Conservation (phyloP, 2,113 vertebrate species). For the Lycocorax pyrrhopterus region DNA sequence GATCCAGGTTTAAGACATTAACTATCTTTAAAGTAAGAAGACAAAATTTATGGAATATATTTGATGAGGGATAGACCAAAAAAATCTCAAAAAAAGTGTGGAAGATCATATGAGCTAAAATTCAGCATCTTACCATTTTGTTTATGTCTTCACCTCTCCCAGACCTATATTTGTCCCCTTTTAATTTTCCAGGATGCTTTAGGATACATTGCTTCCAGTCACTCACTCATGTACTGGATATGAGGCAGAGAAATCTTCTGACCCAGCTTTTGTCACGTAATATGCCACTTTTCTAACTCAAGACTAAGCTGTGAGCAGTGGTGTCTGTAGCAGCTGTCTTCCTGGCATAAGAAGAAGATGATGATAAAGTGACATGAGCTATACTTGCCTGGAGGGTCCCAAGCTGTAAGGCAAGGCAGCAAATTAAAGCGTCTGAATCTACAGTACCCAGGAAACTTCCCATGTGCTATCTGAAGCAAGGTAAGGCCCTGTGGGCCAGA, state of each 20-base stretch:
- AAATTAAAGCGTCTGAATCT: not conserved
- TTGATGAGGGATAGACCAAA: accelerated
- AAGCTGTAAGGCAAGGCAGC: not conserved
- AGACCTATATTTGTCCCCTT: not conserved
- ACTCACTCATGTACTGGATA: accelerated
- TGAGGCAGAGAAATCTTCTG: not conserved
- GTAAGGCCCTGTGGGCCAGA: not conserved
- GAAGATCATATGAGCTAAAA: not conserved
- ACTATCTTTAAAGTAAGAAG: not conserved
- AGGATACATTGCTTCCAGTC: not conserved
- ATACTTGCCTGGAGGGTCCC: not conserved
- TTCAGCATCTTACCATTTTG: not conserved
- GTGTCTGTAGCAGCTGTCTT: not conserved
- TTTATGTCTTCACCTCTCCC: not conserved
- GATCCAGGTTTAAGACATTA: not conserved
- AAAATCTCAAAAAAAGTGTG: accelerated
- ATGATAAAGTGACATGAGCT: not conserved
- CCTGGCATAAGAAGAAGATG: not conserved
- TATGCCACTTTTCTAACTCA: not conserved
- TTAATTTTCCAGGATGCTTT: not conserved
- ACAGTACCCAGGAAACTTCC: not conserved
- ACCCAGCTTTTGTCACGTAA: not conserved
- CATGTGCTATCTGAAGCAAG: not conserved
- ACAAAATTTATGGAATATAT: not conserved
- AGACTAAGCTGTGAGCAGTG: not conserved